These are phyloP conservation scores for Percina caprodes DNA, from an alignment of 2,113 vertebrate genomes.

Conservation along the genomic window DNA sequence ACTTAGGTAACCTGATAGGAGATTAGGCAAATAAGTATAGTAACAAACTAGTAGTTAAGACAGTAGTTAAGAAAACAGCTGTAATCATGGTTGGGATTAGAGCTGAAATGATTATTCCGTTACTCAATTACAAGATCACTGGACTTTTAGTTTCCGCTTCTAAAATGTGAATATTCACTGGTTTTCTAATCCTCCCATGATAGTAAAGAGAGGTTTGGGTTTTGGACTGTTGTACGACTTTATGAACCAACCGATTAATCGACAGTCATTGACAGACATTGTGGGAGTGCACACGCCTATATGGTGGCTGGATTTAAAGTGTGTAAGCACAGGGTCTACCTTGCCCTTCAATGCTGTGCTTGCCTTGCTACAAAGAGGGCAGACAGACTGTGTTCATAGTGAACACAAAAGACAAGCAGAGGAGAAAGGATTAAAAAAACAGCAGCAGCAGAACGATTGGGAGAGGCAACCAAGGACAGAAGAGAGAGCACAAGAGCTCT, in stretches of 20 bases:
- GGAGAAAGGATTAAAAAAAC: constrained; percentile 6
- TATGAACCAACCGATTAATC: not conserved
- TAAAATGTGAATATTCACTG: not conserved
- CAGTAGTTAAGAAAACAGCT: not conserved
- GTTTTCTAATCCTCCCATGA: not conserved
- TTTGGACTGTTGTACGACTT: not conserved
- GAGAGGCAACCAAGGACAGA: not conserved
- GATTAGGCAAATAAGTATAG: not conserved
- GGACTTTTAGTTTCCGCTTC: not conserved
- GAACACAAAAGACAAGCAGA: constrained; percentile 4
- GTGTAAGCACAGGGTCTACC: not conserved
- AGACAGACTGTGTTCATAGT: constrained; percentile 22
- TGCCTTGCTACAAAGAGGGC: not conserved
- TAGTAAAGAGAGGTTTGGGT: not conserved
- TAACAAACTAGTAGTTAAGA: not conserved
- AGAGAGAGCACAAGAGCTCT: constrained; percentile 8
- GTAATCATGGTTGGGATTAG: not conserved
- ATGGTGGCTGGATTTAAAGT: not conserved
- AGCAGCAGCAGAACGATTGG: constrained; percentile 14
- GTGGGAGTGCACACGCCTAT: not conserved
- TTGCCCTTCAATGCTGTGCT: not conserved
- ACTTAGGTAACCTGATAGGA: not conserved
- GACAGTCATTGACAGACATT: not conserved
- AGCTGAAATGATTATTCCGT: not conserved
- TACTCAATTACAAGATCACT: not conserved